Percentiles rank a stretch among this genome's conserved stretches.
phyloP scores from a whole-genome alignment of 2,113 vertebrate species.

The Phocoena sinus region DNA sequence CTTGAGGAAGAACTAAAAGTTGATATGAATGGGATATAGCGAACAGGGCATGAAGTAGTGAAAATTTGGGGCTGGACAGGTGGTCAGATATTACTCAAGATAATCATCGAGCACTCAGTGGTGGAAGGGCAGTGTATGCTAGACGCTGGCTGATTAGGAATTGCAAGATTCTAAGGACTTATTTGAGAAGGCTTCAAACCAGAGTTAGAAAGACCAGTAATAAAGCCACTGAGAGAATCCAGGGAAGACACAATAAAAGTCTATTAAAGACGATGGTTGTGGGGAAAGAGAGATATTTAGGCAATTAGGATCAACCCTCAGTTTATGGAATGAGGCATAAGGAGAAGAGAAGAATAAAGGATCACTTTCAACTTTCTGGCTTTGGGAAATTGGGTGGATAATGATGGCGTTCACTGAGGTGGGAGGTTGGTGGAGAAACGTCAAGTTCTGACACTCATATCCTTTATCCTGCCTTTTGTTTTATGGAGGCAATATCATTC shows the following conservation, averaged over 20 bases:
- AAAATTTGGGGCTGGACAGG: not conserved
- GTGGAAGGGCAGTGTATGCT: not conserved
- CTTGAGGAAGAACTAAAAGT: not conserved
- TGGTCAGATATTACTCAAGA: not conserved
- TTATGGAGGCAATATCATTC: not conserved
- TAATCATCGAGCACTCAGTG: not conserved
- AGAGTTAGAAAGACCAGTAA: not conserved
- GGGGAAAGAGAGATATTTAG: not conserved
- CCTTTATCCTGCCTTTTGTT: not conserved
- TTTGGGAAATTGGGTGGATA: not conserved
- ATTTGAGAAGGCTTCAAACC: not conserved
- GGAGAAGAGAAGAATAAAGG: not conserved
- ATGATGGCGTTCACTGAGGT: not conserved
- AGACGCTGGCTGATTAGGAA: too few relatives aligned
- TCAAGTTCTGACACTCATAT: not conserved
- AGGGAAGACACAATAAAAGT: not conserved
- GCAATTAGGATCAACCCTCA: not conserved
- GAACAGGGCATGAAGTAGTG: not conserved
- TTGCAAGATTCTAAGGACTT: not conserved
- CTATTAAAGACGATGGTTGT: not conserved
- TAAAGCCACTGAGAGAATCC: not conserved
- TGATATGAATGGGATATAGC: not conserved
- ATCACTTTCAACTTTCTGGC: not conserved
- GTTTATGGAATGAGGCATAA: not conserved
- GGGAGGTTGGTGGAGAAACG: not conserved